A percentile compares a stretch with the other conserved stretches of the same genome.
Conservation (phyloP, 1,140 invertebrate species). For the Zaprionus davidi region DNA sequence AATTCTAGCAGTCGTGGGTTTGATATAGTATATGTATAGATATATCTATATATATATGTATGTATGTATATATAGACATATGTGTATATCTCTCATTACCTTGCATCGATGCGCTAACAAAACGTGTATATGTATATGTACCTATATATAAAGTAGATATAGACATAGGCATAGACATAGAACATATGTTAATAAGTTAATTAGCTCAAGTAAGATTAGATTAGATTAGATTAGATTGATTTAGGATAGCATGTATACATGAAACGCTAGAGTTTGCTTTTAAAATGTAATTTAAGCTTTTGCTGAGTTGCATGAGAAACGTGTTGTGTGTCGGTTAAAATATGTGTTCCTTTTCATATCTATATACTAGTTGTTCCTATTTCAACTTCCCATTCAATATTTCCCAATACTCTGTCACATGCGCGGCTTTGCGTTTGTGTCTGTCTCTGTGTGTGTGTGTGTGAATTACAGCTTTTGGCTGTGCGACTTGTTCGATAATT, state of each 20-base stretch:
- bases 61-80: slow-evolving; percentile 27
- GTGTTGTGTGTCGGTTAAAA: slow-evolving; percentile 42
- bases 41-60: slow-evolving; percentile 38
- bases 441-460: background rate
- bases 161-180: slow-evolving; percentile 72
- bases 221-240: slow-evolving; percentile 47
- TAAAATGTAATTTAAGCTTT: slow-evolving; percentile 65
- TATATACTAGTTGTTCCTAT: slow-evolving; percentile 13
- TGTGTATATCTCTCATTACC: slow-evolving; percentile 62
- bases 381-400: slow-evolving; percentile 19
- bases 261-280: slow-evolving; percentile 73
- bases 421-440: background rate
- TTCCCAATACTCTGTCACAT: slow-evolving; percentile 21
- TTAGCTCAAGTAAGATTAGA: slow-evolving; percentile 51
- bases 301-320: slow-evolving; percentile 48
- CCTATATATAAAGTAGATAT: slow-evolving; percentile 54
- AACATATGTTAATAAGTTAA: slow-evolving; percentile 65
- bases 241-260: slow-evolving; percentile 71
- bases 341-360: slow-evolving; percentile 20
- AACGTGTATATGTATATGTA: slow-evolving; percentile 68
- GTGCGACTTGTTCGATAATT: slow-evolving; percentile 49
- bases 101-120: slow-evolving; percentile 76
- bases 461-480: slow-evolving; percentile 1
- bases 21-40: slow-evolving; percentile 45
- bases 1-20: slow-evolving; percentile 82